A percentile compares a stretch with the other conserved stretches of the same genome.
Conservation (phyloP, 2,888 invertebrate genomes). For the Leptopterna dolabrata region DNA sequence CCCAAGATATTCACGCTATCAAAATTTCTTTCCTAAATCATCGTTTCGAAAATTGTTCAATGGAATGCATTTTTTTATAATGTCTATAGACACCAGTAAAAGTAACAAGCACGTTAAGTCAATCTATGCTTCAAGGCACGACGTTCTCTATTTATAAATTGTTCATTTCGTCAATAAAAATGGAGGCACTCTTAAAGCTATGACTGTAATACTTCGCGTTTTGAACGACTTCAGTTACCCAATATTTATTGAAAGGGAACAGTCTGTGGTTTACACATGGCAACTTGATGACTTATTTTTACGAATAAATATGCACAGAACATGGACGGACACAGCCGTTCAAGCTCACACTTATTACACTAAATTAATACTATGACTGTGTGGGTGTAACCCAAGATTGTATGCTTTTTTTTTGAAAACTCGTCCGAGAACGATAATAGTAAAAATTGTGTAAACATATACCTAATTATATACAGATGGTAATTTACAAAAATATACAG, state of each 20-base stretch:
- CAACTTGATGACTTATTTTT: slow-evolving; percentile 49
- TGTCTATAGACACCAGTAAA: not conserved
- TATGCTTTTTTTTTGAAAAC: slow-evolving; percentile 15
- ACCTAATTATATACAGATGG: slow-evolving; percentile 19
- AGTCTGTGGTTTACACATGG: slow-evolving; percentile 52
- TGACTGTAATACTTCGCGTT: slow-evolving; percentile 55
- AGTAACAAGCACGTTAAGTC: not conserved
- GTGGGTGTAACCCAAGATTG: slow-evolving; percentile 42
- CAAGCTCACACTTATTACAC: not conserved
- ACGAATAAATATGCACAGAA: slow-evolving; percentile 43
- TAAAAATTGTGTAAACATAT: not conserved
- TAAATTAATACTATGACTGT: slow-evolving; percentile 55
- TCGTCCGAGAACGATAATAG: not conserved
- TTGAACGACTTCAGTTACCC: slow-evolving; percentile 40
- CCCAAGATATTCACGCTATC: not conserved
- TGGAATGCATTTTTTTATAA: slow-evolving; percentile 5
- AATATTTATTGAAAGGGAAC: slow-evolving; percentile 25
- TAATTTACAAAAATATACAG: slow-evolving; percentile 46
- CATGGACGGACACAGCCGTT: not conserved
- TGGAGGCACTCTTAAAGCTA: slow-evolving; percentile 53
- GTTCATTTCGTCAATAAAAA: slow-evolving; percentile 17
- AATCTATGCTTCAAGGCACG: slow-evolving; percentile 19
- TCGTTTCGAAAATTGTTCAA: not conserved
- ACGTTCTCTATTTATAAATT: not conserved
- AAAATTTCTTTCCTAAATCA: not conserved